Base-by-base conservation (phyloP, 2,888 invertebrate species). In the Melinopterus prodromus region DNA sequence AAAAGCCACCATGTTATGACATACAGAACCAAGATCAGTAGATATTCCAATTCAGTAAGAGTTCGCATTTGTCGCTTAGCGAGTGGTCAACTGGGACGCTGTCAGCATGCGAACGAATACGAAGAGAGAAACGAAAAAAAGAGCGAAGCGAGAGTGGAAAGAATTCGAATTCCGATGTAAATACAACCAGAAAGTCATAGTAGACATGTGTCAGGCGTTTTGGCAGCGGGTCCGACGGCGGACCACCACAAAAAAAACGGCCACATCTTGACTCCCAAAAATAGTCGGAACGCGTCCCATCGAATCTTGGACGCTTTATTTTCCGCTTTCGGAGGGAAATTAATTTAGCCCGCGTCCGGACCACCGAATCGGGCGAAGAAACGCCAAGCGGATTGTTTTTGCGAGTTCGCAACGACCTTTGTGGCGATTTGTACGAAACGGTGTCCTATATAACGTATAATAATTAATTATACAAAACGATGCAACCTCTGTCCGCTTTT, bases 91-190 rank as follows among this genome's bases (percentile, higher is more conserved):
- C 53, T 9, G 12, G 53, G 53, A 53, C 53, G 53, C 53, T 53
- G 53, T 53, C 53, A 53, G 53, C 53, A 77, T n/a, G 16, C 76
- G 69, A 16, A 53, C 76, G 69, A 53, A 16, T 35, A 53, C 26
- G 16, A 26, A n/a, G 69, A 36, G 7, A 70, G 36, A 70, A 16
- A 77, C 26, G 14, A 26, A 15, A 78, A 16, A 15, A 70, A 79
- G 15, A 69, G 71, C 53, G 69, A 53, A 38, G 69, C 71, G 79
- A 77, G 77, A 79, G 74, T 53, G 53, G 53, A 71, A 79, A 75
- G 71, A 80, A 78, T 80, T 70, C 76, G 78, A 78, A 80, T 80
- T 80, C 80, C 80, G 76, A 80, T 80, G 80, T 80, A 80, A 80
- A 80, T 80, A 80, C 80, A 78, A 76, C 71, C 35, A 38, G 78